phyloP scores from a whole-genome alignment of 2,888 invertebrate species.

The Ochlodes sylvanus region DNA sequence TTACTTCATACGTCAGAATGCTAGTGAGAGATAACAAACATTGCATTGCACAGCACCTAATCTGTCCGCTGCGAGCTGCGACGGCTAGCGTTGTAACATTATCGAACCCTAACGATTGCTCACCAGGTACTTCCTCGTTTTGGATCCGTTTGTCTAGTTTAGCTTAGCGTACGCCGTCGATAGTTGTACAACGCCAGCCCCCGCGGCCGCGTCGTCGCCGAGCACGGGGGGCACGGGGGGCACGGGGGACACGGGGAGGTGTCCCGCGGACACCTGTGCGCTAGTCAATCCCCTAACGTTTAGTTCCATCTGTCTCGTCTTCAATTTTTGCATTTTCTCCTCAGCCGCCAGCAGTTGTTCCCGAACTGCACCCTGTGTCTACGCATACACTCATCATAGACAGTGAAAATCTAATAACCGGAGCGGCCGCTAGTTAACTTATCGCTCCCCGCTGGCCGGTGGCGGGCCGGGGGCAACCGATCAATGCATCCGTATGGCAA shows the following conservation, averaged over 20 bases:
- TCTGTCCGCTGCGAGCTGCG: conserved; percentile 59
- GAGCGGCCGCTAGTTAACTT: conserved; percentile 48
- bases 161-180: conserved; percentile 63
- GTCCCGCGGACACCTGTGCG: background rate
- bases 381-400: conserved; percentile 68
- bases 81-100: conserved; percentile 73
- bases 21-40: conserved; percentile 50
- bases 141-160: conserved; percentile 77
- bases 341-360: conserved; percentile 37
- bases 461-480: conserved; percentile 27
- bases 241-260: too few species aligned
- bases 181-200: conserved; percentile 73
- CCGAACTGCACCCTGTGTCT: conserved; percentile 44
- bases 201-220: conserved; percentile 53
- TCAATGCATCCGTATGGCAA: conserved; percentile 31
- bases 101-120: conserved; percentile 72
- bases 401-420: conserved; percentile 69
- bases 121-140: conserved; percentile 79
- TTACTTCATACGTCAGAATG: conserved; percentile 72
- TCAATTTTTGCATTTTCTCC: conserved; percentile 39
- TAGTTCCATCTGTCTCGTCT: conserved; percentile 37
- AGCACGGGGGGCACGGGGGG: too few species aligned
- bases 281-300: conserved; percentile 33
- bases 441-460: conserved; percentile 27
- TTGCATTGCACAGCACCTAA: conserved; percentile 62